These are phyloP conservation scores for Dysmachus trigonus DNA, from an alignment of 2,888 invertebrate genomes.

Conservation along the genomic window DNA sequence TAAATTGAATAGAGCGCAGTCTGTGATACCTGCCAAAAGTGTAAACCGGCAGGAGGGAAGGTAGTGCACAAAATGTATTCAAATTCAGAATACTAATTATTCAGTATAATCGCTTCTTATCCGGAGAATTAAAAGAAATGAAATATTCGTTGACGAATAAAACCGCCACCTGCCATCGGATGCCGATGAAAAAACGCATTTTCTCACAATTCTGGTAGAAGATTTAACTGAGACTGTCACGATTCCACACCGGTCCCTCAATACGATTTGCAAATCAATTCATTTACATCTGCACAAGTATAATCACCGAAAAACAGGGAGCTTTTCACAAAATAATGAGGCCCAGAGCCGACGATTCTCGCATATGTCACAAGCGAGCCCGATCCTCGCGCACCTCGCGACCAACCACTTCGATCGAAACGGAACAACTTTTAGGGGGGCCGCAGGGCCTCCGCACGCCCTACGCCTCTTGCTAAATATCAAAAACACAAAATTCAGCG, in stretches of 20 bases:
- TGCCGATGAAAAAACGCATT: background rate
- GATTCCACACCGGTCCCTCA: background rate
- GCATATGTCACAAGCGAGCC: background rate
- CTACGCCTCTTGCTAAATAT: background rate
- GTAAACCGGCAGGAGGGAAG: background rate
- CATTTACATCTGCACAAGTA: background rate
- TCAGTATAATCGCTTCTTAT: background rate
- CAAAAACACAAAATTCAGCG: background rate
- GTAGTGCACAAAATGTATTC: background rate
- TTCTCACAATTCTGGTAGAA: background rate
- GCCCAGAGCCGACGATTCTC: background rate
- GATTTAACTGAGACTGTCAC: background rate
- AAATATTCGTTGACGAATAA: background rate
- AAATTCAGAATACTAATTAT: background rate
- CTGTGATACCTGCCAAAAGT: background rate
- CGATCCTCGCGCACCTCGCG: background rate
- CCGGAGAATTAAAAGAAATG: background rate
- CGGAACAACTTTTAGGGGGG: background rate
- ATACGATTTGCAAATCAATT: background rate
- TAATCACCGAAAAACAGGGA: background rate
- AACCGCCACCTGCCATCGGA: background rate
- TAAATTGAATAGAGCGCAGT: background rate
- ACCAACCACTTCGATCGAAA: background rate
- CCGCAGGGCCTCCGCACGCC: background rate
- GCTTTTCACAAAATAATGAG: conserved; percentile 2